Percentiles rank a stretch among this genome's conserved stretches.
phyloP scores from a whole-genome alignment of 2,797 vertebrate species.

The Urosaurus nigricauda region DNA sequence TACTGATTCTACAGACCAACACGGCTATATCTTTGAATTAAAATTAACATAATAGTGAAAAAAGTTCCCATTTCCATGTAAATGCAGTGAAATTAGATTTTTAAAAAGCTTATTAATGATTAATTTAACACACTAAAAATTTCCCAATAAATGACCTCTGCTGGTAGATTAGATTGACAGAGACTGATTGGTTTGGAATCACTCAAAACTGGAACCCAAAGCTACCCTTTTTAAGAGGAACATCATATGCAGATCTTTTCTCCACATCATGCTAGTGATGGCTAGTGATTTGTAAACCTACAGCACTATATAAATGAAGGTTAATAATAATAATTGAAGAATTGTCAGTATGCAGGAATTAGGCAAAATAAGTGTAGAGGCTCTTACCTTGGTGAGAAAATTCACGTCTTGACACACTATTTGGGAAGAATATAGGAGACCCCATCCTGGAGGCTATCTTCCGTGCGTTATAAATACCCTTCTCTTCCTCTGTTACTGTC shows the following conservation, averaged over 20 bases:
- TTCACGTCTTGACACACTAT: neutral
- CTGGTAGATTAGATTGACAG: neutral
- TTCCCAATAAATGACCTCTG: neutral
- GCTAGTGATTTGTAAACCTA: too few species aligned
- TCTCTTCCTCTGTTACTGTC: constrained; percentile 24
- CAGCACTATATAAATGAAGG: too few species aligned
- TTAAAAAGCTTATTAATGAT: too few species aligned
- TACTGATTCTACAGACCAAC: too few species aligned
- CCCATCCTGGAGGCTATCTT: constrained; percentile 30
- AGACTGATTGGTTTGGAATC: neutral
- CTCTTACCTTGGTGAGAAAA: constrained; percentile 52
- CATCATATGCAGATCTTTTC: neutral
- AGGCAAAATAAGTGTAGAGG: constrained; percentile 18
- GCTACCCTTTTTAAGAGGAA: too few species aligned
- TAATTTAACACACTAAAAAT: too few species aligned
- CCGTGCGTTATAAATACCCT: constrained; percentile 64
- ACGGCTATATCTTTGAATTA: too few species aligned
- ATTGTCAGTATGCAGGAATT: neutral
- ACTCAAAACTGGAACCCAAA: neutral
- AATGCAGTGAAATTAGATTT: too few species aligned
- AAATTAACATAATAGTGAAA: too few species aligned
- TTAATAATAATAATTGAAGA: too few species aligned
- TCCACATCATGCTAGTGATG: neutral
- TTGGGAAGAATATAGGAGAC: constrained; percentile 20
- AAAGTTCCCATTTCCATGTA: too few species aligned